Evolutionary conservation across 2,888 invertebrate genomes (phyloP), one percentile per base, ranked within the genome.

Genomic region (Troilus luridus): DNA sequence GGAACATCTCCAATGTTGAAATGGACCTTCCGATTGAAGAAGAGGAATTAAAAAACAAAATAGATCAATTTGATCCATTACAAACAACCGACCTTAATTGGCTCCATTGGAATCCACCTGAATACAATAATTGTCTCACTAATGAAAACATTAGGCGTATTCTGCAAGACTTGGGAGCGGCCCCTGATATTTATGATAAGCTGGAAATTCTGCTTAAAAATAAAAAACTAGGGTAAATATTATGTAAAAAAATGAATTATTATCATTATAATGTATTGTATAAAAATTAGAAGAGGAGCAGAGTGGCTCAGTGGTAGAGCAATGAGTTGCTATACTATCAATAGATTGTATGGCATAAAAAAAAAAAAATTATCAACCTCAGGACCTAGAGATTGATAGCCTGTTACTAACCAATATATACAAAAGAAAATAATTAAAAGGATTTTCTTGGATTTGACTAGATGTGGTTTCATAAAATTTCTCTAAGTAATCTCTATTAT

Each of bases 121-220:
- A 85, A n/a, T 85, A 85, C n/a, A 85, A 85, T 11, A n/a, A 56
- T 58, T 56, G 85, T n/a, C 85, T 85, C n/a, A 56, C 19, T 6
- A 85, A 85, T n/a, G 10, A 85, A 9, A 56, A 2, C 14, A 54
- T 85, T 21, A 85, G 7, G 11, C 5, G 56, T 6, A 19, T 85
- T 12, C 5, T 85, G 12, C n/a, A 56, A 85, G 85, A 85, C 56
- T n/a, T 85, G n/a, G 85, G 85, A 19, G 54, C 85, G 0, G 56
- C 85, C 54, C 85, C 85, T 12, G 85, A 85, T 85, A 41, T 85
- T 85, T 85, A 85, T n/a, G 56, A 85, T n/a, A 85, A 85, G 85
- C 10, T 85, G 41, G n/a, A 54, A 58, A 56, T 85, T n/a, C n/a
- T 81, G 21, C 81, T 85, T 85, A 85, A 85, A 85, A 85, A 85